These are phyloP conservation scores for Anguilla obscura DNA, from an alignment of 2,797 vertebrate species.

Conservation along the genomic window DNA sequence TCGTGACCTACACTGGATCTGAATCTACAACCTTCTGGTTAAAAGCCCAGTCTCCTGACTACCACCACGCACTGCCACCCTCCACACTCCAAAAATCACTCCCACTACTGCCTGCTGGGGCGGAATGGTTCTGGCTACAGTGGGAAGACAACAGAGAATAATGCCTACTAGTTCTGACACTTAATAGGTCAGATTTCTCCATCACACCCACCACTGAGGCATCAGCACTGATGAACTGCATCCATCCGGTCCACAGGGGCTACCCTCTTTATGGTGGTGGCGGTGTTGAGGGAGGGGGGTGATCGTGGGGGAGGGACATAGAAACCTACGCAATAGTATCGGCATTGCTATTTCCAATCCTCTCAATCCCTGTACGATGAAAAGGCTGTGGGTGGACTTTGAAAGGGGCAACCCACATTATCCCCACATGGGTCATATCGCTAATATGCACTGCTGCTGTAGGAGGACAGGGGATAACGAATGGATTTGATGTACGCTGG, in stretches of 20 bases:
- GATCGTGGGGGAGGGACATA: not conserved
- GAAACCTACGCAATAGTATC: not conserved
- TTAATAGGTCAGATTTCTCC: slow-evolving; percentile 3
- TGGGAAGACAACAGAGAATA: not conserved
- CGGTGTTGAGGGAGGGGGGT: not conserved
- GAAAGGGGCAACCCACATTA: not conserved
- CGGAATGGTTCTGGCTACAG: not conserved
- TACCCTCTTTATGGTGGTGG: not conserved
- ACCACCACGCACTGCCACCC: not conserved
- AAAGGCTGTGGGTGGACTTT: not conserved
- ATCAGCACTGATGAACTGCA: not conserved
- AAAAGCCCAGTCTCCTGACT: slow-evolving; percentile 1
- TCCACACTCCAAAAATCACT: not conserved
- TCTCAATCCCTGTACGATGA: not conserved
- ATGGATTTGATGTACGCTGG: not conserved
- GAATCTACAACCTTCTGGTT: not conserved
- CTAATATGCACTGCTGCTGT: not conserved
- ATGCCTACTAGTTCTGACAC: not conserved
- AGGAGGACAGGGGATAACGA: not conserved
- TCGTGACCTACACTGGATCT: not conserved
- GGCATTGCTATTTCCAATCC: not conserved
- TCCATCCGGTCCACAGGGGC: not conserved
- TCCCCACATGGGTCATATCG: not conserved
- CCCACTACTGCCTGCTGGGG: not conserved
- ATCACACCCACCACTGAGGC: not conserved